Evolutionary conservation across 2,113 vertebrate genomes (phyloP).

Genomic region (Opisthocomus hoazin): DNA sequence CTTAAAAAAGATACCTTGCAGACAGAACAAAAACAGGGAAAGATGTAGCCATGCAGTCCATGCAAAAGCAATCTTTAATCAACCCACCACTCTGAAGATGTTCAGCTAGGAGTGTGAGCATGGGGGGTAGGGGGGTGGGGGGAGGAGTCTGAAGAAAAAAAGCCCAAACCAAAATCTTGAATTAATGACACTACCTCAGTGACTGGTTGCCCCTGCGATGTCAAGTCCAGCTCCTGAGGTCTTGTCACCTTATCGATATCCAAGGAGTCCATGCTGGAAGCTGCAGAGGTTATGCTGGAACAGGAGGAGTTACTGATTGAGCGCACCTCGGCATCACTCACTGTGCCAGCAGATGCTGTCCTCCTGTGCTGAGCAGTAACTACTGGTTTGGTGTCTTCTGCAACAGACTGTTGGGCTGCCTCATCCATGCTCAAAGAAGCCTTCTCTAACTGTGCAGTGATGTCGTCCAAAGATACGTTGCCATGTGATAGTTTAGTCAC

Average conservation of each 20-base stretch:
- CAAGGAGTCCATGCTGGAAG: constrained; percentile 96
- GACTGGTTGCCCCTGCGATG: constrained; percentile 78
- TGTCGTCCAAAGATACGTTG: constrained; percentile 93
- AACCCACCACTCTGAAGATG: not conserved
- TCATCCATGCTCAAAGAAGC: constrained; percentile 99
- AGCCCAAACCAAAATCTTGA: not conserved
- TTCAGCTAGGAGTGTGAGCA: not conserved
- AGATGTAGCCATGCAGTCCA: not conserved
- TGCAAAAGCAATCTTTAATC: not conserved
- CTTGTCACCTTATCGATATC: constrained; percentile 88
- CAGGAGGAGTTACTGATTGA: constrained; percentile 90
- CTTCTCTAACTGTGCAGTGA: constrained; percentile 95
- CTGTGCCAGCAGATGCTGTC: constrained; percentile 88
- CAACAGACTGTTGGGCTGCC: constrained; percentile 87
- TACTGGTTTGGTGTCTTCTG: constrained; percentile 71
- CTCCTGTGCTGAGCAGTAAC: constrained; percentile 82
- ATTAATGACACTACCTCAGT: constrained; percentile 79
- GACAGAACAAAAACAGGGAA: not conserved
- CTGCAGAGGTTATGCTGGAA: constrained; percentile 90
- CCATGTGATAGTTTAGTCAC: constrained; percentile 73
- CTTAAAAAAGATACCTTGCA: not conserved
- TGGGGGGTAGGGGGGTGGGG: fast-evolving
- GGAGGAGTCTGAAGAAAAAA: not conserved
- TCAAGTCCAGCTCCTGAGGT: constrained; percentile 80
- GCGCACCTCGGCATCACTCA: constrained; percentile 85